A percentile compares a stretch with the other conserved stretches of the same genome.
Evolutionary conservation across 2,888 invertebrate species (phyloP).

Genomic region (Hololepta plana): DNA sequence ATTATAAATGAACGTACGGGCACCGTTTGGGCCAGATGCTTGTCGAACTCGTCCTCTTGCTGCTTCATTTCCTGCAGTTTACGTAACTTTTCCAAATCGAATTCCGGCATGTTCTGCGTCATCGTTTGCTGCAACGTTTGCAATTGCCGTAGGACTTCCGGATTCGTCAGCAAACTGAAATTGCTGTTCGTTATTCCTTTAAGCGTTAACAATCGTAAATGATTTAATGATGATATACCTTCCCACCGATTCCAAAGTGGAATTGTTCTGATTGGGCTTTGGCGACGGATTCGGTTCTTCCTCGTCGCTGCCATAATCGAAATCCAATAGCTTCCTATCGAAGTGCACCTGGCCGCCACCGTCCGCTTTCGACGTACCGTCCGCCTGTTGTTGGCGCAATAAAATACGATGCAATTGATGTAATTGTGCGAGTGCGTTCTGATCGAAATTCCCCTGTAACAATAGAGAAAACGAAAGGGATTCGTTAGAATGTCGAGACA

Average conservation of each 20-base stretch:
- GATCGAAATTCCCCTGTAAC: constrained; percentile 15
- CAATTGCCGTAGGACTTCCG: constrained; percentile 75
- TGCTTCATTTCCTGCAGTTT: constrained; percentile 51
- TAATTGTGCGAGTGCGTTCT: constrained; percentile 32
- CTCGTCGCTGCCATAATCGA: constrained; percentile 85
- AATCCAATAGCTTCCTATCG: constrained; percentile 71
- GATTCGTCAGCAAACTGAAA: constrained; percentile 59
- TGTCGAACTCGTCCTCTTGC: constrained; percentile 59
- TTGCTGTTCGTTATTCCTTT: constrained; percentile 9
- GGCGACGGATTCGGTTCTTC: constrained; percentile 42
- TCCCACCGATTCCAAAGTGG: constrained; percentile 14
- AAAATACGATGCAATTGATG: constrained; percentile 44
- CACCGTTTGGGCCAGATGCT: constrained; percentile 54
- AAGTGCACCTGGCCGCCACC: constrained; percentile 43
- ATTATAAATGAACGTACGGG: constrained; percentile 32
- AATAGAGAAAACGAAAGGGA: too few species aligned
- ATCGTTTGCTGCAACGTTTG: constrained; percentile 43
- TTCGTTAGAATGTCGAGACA: too few species aligned
- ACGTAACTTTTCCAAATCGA: constrained; percentile 50
- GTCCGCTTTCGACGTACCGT: constrained; percentile 21
- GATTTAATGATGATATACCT: constrained; percentile 11
- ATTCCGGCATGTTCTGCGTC: constrained; percentile 32
- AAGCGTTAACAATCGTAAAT: constrained; percentile 1
- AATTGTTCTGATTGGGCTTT: constrained; percentile 19
- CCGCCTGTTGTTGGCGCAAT: constrained; percentile 16